Conservation (phyloP, 2,797 vertebrate genomes). For the Syndactyla subalaris region DNA sequence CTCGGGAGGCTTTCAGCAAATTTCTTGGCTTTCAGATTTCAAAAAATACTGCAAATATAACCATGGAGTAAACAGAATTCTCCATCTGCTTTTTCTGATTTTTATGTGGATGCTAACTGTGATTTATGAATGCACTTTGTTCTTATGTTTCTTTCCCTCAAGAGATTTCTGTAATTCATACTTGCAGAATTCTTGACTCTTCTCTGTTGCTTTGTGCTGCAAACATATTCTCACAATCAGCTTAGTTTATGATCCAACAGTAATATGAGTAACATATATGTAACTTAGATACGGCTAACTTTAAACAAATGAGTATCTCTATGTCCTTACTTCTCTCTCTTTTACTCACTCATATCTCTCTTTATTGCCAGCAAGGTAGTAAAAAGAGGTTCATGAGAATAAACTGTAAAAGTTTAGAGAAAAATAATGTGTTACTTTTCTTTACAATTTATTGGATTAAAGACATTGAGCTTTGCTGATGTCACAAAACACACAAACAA, state of each 20-base stretch:
- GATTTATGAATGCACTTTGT: not conserved
- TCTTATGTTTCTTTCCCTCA: not conserved
- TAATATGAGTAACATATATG: not conserved
- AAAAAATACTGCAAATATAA: not conserved
- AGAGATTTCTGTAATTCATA: conserved; percentile 16
- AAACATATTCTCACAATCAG: not conserved
- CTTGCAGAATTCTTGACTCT: not conserved
- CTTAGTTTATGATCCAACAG: not conserved
- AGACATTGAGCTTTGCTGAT: not conserved
- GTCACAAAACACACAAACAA: not conserved
- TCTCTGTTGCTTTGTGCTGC: conserved; percentile 4
- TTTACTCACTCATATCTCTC: not conserved
- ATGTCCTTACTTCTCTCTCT: not conserved
- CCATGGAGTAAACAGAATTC: not conserved
- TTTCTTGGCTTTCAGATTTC: not conserved
- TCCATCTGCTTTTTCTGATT: not conserved
- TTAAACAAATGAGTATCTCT: not conserved
- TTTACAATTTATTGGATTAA: not conserved
- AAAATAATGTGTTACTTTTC: not conserved
- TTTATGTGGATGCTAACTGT: not conserved
- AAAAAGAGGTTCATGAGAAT: not conserved
- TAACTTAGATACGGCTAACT: not conserved
- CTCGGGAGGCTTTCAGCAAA: not conserved
- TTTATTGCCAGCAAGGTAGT: not conserved
- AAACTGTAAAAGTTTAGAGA: not conserved